These are phyloP conservation scores for Pogonomyrmex californicus DNA, from an alignment of 1,140 invertebrate genomes.

Conservation along the genomic window DNA sequence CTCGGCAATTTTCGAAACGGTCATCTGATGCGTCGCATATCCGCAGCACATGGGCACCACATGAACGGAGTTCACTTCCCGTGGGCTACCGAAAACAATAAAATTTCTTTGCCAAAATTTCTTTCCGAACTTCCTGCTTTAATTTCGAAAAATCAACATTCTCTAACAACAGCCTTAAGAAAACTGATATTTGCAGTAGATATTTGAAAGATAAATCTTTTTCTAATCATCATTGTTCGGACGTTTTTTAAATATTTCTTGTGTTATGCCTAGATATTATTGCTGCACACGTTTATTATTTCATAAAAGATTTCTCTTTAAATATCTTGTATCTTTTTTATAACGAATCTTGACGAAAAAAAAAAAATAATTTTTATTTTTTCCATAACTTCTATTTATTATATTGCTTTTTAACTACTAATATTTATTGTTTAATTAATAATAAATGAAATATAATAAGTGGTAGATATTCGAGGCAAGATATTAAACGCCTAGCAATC, in stretches of 20 bases:
- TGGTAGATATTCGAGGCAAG: too few relatives aligned
- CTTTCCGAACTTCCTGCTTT: too few relatives aligned
- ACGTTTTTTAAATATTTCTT: background rate
- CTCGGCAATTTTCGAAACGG: background rate
- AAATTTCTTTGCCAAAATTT: background rate
- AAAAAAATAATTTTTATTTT: background rate
- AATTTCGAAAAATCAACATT: too few relatives aligned
- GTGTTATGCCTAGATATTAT: background rate
- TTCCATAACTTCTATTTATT: background rate
- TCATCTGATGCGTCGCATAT: background rate
- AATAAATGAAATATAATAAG: background rate
- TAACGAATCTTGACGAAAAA: background rate
- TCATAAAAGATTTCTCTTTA: background rate
- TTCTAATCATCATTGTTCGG: background rate
- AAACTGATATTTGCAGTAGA: background rate
- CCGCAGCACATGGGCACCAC: conserved; percentile 10
- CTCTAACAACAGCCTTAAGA: background rate
- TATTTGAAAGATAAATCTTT: background rate
- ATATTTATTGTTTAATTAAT: background rate
- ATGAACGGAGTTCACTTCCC: background rate
- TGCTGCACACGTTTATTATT: background rate
- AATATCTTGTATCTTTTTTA: background rate
- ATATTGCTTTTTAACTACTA: background rate
- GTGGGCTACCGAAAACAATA: background rate
- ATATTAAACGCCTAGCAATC: too few relatives aligned